These are phyloP conservation scores for Nestor notabilis DNA, from an alignment of 2,113 vertebrate species.

Conservation along the genomic window DNA sequence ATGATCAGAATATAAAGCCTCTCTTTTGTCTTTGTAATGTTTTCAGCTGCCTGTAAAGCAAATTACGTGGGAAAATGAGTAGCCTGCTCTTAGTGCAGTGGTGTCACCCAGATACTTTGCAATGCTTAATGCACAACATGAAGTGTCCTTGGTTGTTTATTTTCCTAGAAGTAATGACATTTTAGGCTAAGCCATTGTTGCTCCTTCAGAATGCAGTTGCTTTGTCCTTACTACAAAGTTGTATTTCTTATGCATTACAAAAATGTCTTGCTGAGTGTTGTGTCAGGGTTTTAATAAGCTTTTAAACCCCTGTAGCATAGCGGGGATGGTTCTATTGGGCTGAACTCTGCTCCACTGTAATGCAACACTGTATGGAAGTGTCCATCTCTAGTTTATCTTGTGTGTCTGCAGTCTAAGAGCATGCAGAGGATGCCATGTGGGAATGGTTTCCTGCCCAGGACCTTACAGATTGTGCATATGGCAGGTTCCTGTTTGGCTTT, in stretches of 20 bases:
- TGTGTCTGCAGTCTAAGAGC: background rate
- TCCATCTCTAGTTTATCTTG: background rate
- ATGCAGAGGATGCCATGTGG: fast-evolving
- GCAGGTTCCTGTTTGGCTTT: background rate
- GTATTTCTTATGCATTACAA: background rate
- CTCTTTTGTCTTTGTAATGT: slow-evolving; percentile 27
- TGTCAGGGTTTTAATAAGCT: background rate
- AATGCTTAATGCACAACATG: background rate
- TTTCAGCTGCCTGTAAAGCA: slow-evolving; percentile 41
- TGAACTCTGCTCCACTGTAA: background rate
- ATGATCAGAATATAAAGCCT: slow-evolving; percentile 43
- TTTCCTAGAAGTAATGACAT: background rate
- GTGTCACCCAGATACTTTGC: background rate
- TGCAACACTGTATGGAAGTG: background rate
- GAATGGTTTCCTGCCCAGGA: background rate
- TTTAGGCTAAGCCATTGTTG: background rate
- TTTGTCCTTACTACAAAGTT: background rate
- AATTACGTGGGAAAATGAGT: background rate
- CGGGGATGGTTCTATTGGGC: background rate
- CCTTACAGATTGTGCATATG: background rate
- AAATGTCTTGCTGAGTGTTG: background rate
- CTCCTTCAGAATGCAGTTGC: background rate
- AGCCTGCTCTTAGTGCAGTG: background rate
- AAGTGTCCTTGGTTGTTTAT: slow-evolving; percentile 17
- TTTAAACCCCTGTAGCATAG: background rate